These are phyloP conservation scores for Pseudochirops corinnae DNA, from an alignment of 2,797 vertebrate species.

Conservation along the genomic window DNA sequence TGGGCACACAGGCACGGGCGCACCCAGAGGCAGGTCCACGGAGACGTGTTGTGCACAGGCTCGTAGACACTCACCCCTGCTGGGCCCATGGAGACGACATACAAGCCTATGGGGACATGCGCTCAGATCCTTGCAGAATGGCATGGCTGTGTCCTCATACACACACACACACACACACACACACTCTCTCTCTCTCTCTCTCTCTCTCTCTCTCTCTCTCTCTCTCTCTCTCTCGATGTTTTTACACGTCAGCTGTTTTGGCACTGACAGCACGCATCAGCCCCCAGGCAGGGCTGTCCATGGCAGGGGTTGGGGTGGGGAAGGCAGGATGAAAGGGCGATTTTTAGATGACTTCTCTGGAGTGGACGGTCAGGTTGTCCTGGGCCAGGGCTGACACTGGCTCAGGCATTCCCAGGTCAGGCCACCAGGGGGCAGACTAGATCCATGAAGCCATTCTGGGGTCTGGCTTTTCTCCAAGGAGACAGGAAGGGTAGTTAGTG, in stretches of 20 bases:
- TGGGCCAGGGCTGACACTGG: background rate
- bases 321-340: constrained; percentile 33
- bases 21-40: background rate
- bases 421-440: constrained; percentile 71
- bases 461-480: background rate
- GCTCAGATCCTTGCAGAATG: no score
- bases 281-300: background rate
- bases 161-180: background rate
- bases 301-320: background rate
- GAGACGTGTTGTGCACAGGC: background rate
- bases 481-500: background rate
- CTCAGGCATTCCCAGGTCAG: constrained; percentile 13
- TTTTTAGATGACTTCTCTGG: background rate
- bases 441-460: constrained; percentile 32
- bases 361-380: background rate
- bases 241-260: background rate
- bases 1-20: background rate
- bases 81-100: background rate
- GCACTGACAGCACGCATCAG: background rate
- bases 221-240: background rate
- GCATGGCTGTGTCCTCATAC: no score
- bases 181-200: background rate
- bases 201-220: no score
- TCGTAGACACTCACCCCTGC: background rate
- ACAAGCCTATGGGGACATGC: background rate